Evolutionary conservation across 2,888 invertebrate genomes (phyloP).

Genomic region (Mantis religiosa): DNA sequence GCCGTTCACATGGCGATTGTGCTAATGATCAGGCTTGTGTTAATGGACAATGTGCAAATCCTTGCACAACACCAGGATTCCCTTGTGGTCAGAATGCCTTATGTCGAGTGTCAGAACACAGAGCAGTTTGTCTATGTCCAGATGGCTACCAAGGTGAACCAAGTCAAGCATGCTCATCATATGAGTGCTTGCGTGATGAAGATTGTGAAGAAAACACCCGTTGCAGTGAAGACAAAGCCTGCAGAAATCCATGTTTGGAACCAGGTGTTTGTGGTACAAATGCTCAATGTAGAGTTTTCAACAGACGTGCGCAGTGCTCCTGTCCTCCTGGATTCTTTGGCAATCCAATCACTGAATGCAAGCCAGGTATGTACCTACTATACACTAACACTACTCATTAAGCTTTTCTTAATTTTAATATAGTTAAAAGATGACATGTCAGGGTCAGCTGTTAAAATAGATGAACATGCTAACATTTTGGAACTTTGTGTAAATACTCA

Average conservation of each 20-base stretch:
- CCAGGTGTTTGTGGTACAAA: constrained; percentile 75
- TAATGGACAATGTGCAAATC: constrained; percentile 62
- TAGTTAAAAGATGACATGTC: no score
- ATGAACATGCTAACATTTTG: neutral
- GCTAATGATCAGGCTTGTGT: constrained; percentile 70
- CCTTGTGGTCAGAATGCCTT: constrained; percentile 78
- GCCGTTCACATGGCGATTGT: constrained; percentile 75
- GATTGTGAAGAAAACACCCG: constrained; percentile 76
- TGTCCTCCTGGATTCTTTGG: constrained; percentile 72
- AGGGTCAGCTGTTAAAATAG: neutral
- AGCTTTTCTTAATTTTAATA: no score
- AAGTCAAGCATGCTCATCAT: constrained; percentile 65
- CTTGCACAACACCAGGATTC: constrained; percentile 58
- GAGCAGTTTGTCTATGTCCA: constrained; percentile 81
- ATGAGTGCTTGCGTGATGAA: constrained; percentile 69
- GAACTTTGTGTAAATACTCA: no score
- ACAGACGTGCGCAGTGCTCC: constrained; percentile 70
- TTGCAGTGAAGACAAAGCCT: constrained; percentile 65
- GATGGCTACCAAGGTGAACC: constrained; percentile 83
- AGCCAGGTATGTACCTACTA: constrained; percentile 47
- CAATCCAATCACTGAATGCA: constrained; percentile 65
- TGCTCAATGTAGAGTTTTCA: constrained; percentile 77
- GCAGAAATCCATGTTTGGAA: constrained; percentile 78
- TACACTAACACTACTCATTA: neutral
- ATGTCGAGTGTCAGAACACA: constrained; percentile 74